A percentile compares a stretch with the other conserved stretches of the same genome.
Conservation (phyloP, 2,113 vertebrate species). For the Onychostoma macrolepis region DNA sequence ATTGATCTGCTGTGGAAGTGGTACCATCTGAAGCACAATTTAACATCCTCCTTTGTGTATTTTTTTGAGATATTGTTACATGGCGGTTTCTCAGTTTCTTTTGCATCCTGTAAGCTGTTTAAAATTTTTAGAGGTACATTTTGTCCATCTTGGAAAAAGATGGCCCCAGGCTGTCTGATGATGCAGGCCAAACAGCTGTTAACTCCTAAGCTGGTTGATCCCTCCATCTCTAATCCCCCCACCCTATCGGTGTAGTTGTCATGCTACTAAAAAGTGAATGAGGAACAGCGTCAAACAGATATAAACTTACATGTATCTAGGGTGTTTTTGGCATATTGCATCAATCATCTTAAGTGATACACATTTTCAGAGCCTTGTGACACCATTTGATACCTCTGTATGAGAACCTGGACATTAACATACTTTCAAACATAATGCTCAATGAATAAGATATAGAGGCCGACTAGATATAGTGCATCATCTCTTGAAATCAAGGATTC, state of each 20-base stretch:
- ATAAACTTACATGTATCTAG: background rate
- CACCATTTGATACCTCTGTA: background rate
- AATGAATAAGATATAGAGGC: too few species aligned
- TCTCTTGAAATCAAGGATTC: too few species aligned
- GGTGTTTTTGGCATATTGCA: background rate
- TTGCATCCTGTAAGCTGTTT: background rate
- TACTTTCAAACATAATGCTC: background rate
- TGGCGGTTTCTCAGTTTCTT: background rate
- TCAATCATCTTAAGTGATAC: background rate
- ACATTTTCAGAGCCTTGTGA: background rate
- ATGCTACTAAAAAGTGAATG: background rate
- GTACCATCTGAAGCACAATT: background rate
- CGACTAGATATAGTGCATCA: too few species aligned
- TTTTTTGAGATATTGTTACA: background rate
- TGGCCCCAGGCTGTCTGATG: background rate
- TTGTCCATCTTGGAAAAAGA: slow-evolving; percentile 24
- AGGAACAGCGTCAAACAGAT: background rate
- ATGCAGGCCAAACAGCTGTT: slow-evolving; percentile 44
- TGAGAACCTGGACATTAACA: background rate
- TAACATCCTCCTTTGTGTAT: background rate
- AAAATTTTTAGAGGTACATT: background rate
- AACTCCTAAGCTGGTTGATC: slow-evolving; percentile 46
- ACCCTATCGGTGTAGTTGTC: background rate
- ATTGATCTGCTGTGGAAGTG: background rate
- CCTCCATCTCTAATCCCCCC: slow-evolving; percentile 34